phyloP scores from a whole-genome alignment of 2,888 invertebrate genomes.

The Agonum fuliginosum region DNA sequence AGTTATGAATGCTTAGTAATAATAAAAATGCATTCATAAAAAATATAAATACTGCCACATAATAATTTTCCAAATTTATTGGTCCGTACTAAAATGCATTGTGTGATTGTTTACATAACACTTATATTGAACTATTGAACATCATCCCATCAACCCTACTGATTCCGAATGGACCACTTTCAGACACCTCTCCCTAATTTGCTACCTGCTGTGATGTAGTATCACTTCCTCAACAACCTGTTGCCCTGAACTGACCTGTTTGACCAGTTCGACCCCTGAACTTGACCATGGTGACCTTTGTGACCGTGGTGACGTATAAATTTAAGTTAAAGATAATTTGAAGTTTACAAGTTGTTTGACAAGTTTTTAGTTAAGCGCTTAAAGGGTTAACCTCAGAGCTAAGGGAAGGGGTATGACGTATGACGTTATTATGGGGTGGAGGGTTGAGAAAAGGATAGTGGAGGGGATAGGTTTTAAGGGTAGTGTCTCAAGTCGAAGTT shows the following conservation, averaged over 20 bases:
- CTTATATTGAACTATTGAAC: conserved; percentile 14
- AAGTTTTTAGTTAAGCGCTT: neutral
- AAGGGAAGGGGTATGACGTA: neutral
- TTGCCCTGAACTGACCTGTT: conserved; percentile 45
- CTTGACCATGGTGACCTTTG: conserved; percentile 44
- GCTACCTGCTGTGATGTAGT: conserved; percentile 27
- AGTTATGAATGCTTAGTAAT: too few relatives aligned
- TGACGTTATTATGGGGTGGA: conserved; percentile 19
- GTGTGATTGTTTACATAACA: conserved; percentile 1
- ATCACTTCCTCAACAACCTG: conserved; percentile 41
- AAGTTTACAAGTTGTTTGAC: neutral
- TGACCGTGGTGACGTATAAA: neutral
- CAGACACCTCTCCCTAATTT: conserved; percentile 4
- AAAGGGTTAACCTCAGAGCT: neutral
- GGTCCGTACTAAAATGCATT: too few relatives aligned
- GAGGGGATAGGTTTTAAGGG: conserved; percentile 7
- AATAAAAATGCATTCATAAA: too few relatives aligned
- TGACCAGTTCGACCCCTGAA: conserved; percentile 51
- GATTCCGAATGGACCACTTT: conserved; percentile 12
- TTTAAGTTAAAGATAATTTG: conserved; percentile 8
- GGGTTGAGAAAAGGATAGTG: neutral
- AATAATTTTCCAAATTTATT: too few relatives aligned
- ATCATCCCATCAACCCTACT: neutral
- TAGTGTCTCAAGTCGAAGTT: conserved; percentile 18
- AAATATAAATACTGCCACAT: too few relatives aligned